Conservation (phyloP, 2,797 vertebrate species). For the Holocentrus rufus region DNA sequence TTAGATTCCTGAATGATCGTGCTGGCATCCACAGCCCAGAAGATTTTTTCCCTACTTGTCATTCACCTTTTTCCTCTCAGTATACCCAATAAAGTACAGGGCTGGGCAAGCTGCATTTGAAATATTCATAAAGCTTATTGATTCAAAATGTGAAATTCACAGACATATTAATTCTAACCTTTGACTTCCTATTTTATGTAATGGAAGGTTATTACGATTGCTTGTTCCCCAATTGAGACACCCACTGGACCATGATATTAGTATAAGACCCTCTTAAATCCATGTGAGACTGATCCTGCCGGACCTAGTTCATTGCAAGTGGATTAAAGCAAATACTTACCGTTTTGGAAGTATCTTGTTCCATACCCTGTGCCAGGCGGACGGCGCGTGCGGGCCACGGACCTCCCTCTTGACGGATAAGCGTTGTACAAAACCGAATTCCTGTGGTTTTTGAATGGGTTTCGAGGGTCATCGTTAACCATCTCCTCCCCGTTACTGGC, state of each 20-base stretch:
- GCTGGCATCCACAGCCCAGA: slow-evolving; percentile 21
- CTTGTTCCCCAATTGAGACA: not conserved
- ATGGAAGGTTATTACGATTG: not conserved
- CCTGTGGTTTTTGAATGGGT: slow-evolving; percentile 76
- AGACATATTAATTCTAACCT: not conserved
- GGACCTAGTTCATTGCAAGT: not conserved
- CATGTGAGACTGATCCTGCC: not conserved
- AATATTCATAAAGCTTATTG: slow-evolving; percentile 1
- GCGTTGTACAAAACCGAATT: slow-evolving; percentile 83
- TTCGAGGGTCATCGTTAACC: slow-evolving; percentile 81
- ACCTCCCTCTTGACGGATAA: slow-evolving; percentile 68
- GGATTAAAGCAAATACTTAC: slow-evolving; percentile 61
- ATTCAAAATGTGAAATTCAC: not conserved
- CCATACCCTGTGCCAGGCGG: slow-evolving; percentile 79
- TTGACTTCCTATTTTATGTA: no score
- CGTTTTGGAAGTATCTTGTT: slow-evolving; percentile 85
- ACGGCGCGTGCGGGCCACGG: slow-evolving; percentile 58
- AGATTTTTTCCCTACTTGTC: not conserved
- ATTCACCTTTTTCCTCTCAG: slow-evolving; percentile 3
- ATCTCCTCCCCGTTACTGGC: slow-evolving; percentile 61
- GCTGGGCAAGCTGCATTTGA: not conserved
- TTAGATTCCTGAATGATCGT: slow-evolving; percentile 49
- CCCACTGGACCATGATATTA: slow-evolving; percentile 10
- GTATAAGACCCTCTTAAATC: not conserved
- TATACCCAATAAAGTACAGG: not conserved